Evolutionary conservation across 2,113 vertebrate species (phyloP).

Genomic region (Acrocephalus kingi): DNA sequence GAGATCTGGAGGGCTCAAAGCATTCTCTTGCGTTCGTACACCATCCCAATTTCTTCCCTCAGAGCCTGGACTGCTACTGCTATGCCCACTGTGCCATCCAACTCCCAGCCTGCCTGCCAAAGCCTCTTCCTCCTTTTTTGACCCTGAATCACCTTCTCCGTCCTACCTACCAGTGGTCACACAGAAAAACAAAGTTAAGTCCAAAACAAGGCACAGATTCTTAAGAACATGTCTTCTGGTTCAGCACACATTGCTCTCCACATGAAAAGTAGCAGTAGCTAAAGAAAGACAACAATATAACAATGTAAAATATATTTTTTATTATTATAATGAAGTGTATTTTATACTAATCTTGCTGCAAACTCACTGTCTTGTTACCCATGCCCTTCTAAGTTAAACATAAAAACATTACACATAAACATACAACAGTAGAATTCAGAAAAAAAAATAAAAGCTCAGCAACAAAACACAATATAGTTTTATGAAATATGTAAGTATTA

Average conservation of each 20-base stretch:
- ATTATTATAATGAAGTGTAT: neutral
- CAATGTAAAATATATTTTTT: neutral
- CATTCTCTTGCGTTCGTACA: accelerated
- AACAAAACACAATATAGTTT: neutral
- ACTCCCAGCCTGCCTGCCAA: neutral
- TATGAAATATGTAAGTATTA: neutral
- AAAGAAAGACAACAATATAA: neutral
- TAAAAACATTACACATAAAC: neutral
- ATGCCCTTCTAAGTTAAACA: neutral
- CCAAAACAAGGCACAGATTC: neutral
- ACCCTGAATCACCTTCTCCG: neutral
- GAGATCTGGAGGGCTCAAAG: neutral
- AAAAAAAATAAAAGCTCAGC: neutral
- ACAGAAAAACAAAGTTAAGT: neutral
- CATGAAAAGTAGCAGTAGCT: neutral
- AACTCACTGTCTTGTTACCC: neutral
- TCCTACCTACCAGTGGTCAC: neutral
- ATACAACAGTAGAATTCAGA: neutral
- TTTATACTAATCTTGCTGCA: neutral
- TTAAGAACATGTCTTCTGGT: neutral
- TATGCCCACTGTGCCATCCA: neutral
- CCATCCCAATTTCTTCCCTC: neutral
- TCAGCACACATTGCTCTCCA: neutral
- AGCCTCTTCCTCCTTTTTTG: neutral
- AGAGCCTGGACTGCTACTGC: neutral